Conservation (phyloP, 2,888 invertebrate genomes). For the Acronicta alni region DNA sequence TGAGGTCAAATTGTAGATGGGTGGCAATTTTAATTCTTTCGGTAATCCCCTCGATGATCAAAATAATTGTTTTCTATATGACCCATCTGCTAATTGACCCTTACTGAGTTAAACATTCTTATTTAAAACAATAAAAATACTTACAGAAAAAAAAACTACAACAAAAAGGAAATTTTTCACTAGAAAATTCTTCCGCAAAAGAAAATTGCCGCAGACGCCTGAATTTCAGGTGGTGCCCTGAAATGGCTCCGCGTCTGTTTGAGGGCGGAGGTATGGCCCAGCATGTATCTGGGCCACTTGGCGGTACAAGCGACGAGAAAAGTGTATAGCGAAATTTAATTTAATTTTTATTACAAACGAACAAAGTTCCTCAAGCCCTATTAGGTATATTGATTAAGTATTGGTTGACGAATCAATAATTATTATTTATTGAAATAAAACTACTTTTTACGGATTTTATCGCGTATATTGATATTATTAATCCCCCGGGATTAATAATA, state of each 20-base stretch:
- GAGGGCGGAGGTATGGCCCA: conserved; percentile 42
- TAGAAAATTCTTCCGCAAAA: conserved; percentile 50
- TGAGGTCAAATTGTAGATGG: too few species aligned
- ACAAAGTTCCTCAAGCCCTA: too few species aligned
- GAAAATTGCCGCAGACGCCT: conserved; percentile 53
- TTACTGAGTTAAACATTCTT: conserved; percentile 7
- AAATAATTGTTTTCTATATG: too few species aligned
- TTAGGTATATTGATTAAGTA: too few species aligned
- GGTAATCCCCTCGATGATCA: too few species aligned
- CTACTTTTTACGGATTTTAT: too few species aligned
- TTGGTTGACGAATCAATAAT: too few species aligned
- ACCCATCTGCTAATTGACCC: too few species aligned
- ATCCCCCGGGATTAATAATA: too few species aligned
- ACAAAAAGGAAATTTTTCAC: conserved; percentile 47
- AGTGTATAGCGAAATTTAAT: conserved; percentile 20
- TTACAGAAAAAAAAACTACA: conserved; percentile 21
- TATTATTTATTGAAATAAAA: too few species aligned
- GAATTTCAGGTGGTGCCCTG: conserved; percentile 53
- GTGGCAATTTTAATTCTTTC: too few species aligned
- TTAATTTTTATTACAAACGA: neutral
- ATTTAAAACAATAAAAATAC: conserved; percentile 21
- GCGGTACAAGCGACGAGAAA: conserved; percentile 39
- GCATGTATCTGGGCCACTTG: conserved; percentile 54
- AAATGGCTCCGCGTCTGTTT: conserved; percentile 51
- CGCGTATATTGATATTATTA: too few species aligned